These are phyloP conservation scores for Acanthis flammea DNA, from an alignment of 2,797 vertebrate species.

Conservation along the genomic window DNA sequence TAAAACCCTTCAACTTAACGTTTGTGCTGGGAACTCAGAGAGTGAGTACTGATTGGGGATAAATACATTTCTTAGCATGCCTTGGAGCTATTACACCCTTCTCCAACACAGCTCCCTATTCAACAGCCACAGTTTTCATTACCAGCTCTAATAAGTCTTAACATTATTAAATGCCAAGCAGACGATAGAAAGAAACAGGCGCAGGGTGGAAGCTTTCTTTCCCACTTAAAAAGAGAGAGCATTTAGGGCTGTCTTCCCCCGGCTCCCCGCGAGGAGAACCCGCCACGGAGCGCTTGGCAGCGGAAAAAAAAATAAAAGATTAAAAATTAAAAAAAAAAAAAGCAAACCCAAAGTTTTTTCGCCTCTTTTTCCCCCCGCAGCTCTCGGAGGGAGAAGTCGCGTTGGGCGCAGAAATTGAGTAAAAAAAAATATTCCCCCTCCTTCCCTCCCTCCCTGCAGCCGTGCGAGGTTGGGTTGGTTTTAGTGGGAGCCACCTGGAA, in stretches of 20 bases:
- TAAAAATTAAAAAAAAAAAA: background rate
- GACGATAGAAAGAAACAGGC: conserved; percentile 85
- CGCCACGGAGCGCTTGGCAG: conserved; percentile 62
- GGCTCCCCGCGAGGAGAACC: conserved; percentile 75
- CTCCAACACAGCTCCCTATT: conserved; percentile 92
- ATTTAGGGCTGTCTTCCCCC: conserved; percentile 80
- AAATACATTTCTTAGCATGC: conserved; percentile 94
- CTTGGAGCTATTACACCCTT: conserved; percentile 92
- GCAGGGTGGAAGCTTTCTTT: conserved; percentile 85
- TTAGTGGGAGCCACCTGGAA: background rate
- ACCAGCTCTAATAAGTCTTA: conserved; percentile 97
- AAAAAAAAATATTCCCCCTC: background rate
- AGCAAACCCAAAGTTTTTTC: conserved; percentile 45
- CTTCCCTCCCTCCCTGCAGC: background rate
- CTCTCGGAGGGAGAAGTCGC: background rate
- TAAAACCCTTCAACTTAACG: conserved; percentile 96
- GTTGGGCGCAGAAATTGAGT: background rate
- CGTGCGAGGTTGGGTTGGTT: background rate
- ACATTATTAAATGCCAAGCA: conserved; percentile 93
- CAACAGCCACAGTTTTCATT: conserved; percentile 88
- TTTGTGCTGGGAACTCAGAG: conserved; percentile 90
- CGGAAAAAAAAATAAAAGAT: background rate
- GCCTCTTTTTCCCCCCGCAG: background rate
- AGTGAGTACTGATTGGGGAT: conserved; percentile 95
- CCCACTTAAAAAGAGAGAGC: conserved; percentile 79